Evolutionary conservation across 2,888 invertebrate genomes (phyloP).

Genomic region (Sinohyriopsis cumingii): DNA sequence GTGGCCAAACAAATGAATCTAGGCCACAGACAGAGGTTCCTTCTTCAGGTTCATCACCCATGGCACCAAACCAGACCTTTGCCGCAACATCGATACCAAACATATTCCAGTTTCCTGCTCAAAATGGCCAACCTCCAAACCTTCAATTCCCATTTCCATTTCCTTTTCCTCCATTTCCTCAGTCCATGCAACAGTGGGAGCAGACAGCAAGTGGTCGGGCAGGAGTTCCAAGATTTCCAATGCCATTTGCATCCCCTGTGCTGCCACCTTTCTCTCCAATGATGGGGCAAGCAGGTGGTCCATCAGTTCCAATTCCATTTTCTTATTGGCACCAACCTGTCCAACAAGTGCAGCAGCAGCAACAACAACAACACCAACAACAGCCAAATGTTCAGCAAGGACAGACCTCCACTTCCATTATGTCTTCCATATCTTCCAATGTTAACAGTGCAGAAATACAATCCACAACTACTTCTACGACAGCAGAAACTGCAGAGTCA

Average conservation of each 20-base stretch:
- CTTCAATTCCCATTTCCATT: conserved; percentile 30
- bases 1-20: too few relatives aligned
- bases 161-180: conserved; percentile 39
- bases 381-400: not conserved
- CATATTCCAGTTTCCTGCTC: too few relatives aligned
- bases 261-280: conserved; percentile 25
- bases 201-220: not conserved
- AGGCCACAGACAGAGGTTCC: too few relatives aligned
- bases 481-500: too few relatives aligned
- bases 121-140: too few relatives aligned
- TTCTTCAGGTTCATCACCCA: too few relatives aligned
- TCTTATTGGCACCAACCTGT: conserved; percentile 12
- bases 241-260: conserved; percentile 33
- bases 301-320: conserved; percentile 3
- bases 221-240: conserved; percentile 31
- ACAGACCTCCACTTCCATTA: not conserved
- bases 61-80: too few relatives aligned
- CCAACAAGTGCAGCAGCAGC: conserved; percentile 19
- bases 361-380: conserved; percentile 2
- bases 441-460: too few relatives aligned
- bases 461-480: too few relatives aligned
- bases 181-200: conserved; percentile 1
- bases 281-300: conserved; percentile 15
- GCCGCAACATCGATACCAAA: too few relatives aligned
- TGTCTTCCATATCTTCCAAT: not conserved